phyloP scores from a whole-genome alignment of 2,113 vertebrate genomes.

The Bambusicola thoracicus region DNA sequence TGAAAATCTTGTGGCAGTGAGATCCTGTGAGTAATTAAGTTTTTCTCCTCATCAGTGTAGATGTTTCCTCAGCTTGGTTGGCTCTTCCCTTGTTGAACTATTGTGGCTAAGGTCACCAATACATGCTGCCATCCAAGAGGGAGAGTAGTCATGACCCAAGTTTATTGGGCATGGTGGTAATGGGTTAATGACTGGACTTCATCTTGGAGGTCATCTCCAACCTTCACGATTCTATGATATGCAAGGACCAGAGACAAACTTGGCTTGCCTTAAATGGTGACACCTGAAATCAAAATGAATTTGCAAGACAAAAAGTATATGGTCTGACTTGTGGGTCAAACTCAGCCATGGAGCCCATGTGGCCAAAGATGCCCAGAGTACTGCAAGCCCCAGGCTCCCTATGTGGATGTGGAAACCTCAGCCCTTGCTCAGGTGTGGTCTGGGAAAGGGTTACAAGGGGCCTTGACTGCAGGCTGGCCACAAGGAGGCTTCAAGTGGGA shows the following conservation, averaged over 20 bases:
- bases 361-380: not conserved
- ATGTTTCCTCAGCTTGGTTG: no score
- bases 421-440: not conserved
- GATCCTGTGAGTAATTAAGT: no score
- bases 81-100: no score
- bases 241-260: not conserved
- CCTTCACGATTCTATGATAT: no score
- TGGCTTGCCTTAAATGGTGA: not conserved
- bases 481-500: not conserved
- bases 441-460: not conserved
- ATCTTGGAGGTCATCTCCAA: no score
- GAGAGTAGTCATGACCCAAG: no score
- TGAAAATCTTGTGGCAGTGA: no score
- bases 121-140: no score
- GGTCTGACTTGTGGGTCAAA: not conserved
- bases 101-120: no score
- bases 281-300: accelerated
- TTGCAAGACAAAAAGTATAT: not conserved
- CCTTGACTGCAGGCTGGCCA: not conserved
- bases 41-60: no score
- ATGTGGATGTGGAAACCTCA: not conserved
- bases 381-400: not conserved
- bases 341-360: accelerated
- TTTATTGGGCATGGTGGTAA: no score
- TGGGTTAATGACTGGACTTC: no score